Percentiles rank a stretch among this genome's conserved stretches.
Evolutionary conservation across 2,797 vertebrate genomes (phyloP).

Genomic region (Clamator glandarius): DNA sequence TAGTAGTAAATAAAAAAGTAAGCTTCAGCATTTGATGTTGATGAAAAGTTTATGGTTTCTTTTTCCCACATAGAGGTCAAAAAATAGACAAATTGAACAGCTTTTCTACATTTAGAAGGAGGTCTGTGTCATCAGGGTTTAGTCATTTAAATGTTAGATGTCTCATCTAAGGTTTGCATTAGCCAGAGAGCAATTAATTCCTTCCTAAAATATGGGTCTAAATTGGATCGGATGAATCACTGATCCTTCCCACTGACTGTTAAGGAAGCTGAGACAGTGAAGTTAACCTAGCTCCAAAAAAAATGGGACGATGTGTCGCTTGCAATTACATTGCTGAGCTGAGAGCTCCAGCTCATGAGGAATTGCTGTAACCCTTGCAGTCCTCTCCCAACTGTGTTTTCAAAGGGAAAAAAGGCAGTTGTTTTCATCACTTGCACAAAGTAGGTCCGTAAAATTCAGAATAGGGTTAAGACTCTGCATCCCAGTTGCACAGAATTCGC

Average conservation of each 20-base stretch:
- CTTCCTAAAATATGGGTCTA: slow-evolving; percentile 28
- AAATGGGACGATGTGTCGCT: not conserved
- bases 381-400: not conserved
- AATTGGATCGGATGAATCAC: slow-evolving; percentile 44
- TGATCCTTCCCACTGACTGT: slow-evolving; percentile 28
- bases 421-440: not conserved
- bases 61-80: not conserved
- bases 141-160: slow-evolving; percentile 23
- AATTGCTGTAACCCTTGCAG: not conserved
- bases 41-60: not conserved
- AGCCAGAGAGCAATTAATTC: not conserved
- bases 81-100: slow-evolving; percentile 17
- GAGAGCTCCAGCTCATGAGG: not conserved
- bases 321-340: not conserved
- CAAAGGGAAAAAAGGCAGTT: not conserved
- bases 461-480: not conserved
- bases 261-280: slow-evolving; percentile 48
- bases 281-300: slow-evolving; percentile 8
- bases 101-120: slow-evolving; percentile 30
- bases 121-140: slow-evolving; percentile 30
- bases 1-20: not conserved
- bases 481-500: not conserved
- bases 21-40: not conserved
- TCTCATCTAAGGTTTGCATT: slow-evolving; percentile 42
- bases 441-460: not conserved